Evolutionary conservation across 1,140 invertebrate species (phyloP), one percentile per base, ranked within the genome.

Genomic region (Sycophaga agraensis): DNA sequence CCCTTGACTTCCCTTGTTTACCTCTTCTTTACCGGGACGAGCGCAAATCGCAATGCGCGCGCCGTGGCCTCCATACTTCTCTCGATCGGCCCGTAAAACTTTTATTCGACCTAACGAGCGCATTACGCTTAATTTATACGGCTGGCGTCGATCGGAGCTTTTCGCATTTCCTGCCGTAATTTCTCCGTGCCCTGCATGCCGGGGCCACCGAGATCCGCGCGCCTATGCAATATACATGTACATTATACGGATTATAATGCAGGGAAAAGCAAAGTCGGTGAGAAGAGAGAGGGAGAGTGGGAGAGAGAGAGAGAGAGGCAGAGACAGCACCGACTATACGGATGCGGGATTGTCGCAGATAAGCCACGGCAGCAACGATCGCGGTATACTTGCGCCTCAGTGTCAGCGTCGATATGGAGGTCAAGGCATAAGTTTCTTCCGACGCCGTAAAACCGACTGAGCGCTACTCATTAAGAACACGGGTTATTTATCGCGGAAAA

Each of bases 91-190:
- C 69, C 70, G 66, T 78, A 76, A 78, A 77, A 78, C 76, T 76
- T 76, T 76, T 77, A 78, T 77, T 77, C 70, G 66, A 72, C 66
- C 70, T 75, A 74, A 77, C 72, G 67, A 76, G 71, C 70, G 66
- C 64, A 71, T 75, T 73, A 73, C 68, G 68, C 66, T 76, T 75
- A 73, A 64, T 77, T 76, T 76, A 75, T 76, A 76, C 69, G 63
- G 57, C 65, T 60, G 51, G n/a, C 45, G 42, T 37, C 66, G 66
- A 72, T 72, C 68, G 66, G 49, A 63, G 21, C n/a, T 70, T 70
- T 68, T 65, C 66, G 68, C 70, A 65, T 71, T 73, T 71, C 66
- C 71, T 56, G 66, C 58, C 68, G 67, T 70, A 68, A 69, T 71
- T 68, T 66, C 67, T 62, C 54, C 62, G 66, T 65, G 66, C 57